A percentile compares a stretch with the other conserved stretches of the same genome.
phyloP scores from a whole-genome alignment of 2,888 invertebrate genomes.

The Panopea generosa region DNA sequence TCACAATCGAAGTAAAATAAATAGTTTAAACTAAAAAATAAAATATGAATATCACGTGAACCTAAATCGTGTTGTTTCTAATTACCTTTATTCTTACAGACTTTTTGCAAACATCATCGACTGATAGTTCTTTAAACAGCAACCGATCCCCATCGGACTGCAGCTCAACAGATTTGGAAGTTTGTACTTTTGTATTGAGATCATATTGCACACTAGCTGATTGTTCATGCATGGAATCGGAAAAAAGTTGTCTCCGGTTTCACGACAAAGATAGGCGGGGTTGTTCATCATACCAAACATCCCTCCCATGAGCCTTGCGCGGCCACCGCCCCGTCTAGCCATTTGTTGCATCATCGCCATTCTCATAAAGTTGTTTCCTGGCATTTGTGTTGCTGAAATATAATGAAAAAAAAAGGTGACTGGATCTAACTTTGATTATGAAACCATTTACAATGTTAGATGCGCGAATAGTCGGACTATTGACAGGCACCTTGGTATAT shows the following conservation, averaged over 20 bases:
- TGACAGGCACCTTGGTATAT: no score
- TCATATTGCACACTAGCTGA: slow-evolving; percentile 50
- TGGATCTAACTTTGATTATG: no score
- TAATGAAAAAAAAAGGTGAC: no score
- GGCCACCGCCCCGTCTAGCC: neutral
- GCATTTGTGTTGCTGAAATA: neutral
- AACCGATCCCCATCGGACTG: slow-evolving; percentile 68
- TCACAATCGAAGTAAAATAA: no score
- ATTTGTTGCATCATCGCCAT: slow-evolving; percentile 1
- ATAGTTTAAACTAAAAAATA: no score
- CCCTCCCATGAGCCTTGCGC: neutral
- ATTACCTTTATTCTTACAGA: slow-evolving; percentile 7
- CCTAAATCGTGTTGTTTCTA: no score
- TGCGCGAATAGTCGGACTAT: no score
- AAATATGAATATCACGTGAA: no score
- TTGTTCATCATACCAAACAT: slow-evolving; percentile 51
- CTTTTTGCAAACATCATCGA: slow-evolving; percentile 46
- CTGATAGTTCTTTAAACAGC: slow-evolving; percentile 64
- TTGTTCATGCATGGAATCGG: slow-evolving; percentile 56
- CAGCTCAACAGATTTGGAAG: slow-evolving; percentile 63
- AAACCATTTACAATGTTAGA: no score
- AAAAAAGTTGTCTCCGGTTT: slow-evolving; percentile 54
- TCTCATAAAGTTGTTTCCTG: neutral
- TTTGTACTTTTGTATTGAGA: slow-evolving; percentile 58
- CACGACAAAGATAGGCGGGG: slow-evolving; percentile 57